Conservation (phyloP, 2,113 vertebrate species). For the Eurystomus gularis region DNA sequence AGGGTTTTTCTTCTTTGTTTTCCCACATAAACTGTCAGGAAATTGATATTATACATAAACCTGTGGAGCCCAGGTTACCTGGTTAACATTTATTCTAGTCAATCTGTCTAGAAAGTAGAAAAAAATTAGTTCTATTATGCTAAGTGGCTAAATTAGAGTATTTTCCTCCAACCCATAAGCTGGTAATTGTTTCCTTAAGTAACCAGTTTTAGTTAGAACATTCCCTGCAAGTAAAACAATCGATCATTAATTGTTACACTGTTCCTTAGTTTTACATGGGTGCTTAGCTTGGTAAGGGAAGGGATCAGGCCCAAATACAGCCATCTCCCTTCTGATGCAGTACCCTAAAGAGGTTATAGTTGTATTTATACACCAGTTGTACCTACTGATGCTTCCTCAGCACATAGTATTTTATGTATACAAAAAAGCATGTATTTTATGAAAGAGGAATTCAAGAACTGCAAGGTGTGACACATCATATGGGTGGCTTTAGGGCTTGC, state of each 20-base stretch:
- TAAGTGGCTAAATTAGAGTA: background rate
- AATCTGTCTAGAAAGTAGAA: background rate
- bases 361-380: background rate
- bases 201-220: background rate
- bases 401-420: background rate
- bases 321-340: background rate
- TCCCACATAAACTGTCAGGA: background rate
- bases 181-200: constrained; percentile 8
- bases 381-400: background rate
- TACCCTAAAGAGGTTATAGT: background rate
- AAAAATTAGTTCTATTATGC: background rate
- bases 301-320: background rate
- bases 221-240: background rate
- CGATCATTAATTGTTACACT: background rate
- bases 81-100: background rate
- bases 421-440: background rate
- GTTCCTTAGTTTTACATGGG: background rate
- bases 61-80: background rate
- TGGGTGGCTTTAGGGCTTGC: background rate
- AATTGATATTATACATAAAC: background rate
- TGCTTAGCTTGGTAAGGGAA: background rate
- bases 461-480: background rate
- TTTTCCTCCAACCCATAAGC: background rate
- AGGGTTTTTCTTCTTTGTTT: background rate
- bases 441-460: background rate